phyloP scores from a whole-genome alignment of 2,888 invertebrate species.

The Alentia gelatinosa region DNA sequence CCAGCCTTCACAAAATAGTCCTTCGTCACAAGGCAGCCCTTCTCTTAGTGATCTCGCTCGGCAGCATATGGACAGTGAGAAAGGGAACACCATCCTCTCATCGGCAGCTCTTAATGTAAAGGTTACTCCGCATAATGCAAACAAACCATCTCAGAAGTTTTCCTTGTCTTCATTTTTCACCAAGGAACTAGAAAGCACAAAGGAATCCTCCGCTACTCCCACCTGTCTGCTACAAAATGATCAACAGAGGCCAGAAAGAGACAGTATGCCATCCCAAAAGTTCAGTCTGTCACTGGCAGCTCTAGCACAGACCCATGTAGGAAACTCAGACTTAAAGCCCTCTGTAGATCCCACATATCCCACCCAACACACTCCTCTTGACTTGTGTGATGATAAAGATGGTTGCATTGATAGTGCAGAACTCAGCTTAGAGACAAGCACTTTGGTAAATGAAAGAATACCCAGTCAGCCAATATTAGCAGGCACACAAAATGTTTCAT shows the following conservation, averaged over 20 bases:
- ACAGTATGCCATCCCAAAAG: too few relatives aligned
- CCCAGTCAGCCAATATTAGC: too few relatives aligned
- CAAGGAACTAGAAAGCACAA: background rate
- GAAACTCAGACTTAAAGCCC: too few relatives aligned
- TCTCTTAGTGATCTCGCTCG: slow-evolving; percentile 30
- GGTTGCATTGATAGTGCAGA: too few relatives aligned
- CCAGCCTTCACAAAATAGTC: background rate
- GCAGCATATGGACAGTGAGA: slow-evolving; percentile 11
- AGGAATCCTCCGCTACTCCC: background rate
- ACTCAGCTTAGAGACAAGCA: too few relatives aligned
- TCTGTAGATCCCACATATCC: too few relatives aligned
- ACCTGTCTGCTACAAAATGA: too few relatives aligned
- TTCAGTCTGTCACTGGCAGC: slow-evolving; percentile 55
- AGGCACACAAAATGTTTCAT: too few relatives aligned
- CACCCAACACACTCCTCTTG: too few relatives aligned
- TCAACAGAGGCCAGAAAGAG: too few relatives aligned
- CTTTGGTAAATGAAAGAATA: too few relatives aligned
- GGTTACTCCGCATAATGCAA: background rate
- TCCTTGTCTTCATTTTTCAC: background rate
- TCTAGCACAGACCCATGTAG: slow-evolving; percentile 47
- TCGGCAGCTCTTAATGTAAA: background rate
- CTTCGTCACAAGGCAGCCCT: background rate
- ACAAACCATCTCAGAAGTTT: background rate
- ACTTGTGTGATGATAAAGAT: too few relatives aligned
- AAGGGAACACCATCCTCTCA: background rate